Conservation (phyloP, 2,888 invertebrate genomes). For the Pseudanteris insignis region DNA sequence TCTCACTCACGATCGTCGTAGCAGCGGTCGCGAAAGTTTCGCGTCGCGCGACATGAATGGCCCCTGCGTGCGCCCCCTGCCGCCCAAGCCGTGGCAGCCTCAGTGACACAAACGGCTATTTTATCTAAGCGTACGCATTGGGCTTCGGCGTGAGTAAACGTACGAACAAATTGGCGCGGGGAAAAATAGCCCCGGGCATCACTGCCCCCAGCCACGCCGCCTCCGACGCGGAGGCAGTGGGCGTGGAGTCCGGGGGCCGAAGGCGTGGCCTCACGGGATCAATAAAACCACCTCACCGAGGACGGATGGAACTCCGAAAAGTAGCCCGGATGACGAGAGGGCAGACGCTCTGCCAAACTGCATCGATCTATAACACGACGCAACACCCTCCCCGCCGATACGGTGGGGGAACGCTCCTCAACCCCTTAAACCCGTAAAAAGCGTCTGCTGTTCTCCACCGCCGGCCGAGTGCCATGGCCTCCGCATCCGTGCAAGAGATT, state of each 20-base stretch:
- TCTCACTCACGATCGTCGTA: too few species aligned
- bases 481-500: conserved; percentile 53
- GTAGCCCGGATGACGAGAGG: conserved; percentile 41
- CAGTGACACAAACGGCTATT: conserved; percentile 13
- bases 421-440: conserved; percentile 33
- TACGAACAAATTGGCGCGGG: conserved; percentile 34
- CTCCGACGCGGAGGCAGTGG: conserved; percentile 46
- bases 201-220: conserved; percentile 24
- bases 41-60: too few species aligned
- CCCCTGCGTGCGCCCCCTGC: too few species aligned
- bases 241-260: conserved; percentile 57
- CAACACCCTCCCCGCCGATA: conserved; percentile 19
- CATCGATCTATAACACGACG: conserved; percentile 53
- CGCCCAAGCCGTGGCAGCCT: too few species aligned
- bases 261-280: conserved; percentile 62
- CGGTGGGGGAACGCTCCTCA: conserved; percentile 24
- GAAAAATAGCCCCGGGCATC: conserved; percentile 27
- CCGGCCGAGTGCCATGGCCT: conserved; percentile 41
- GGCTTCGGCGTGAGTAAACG: conserved; percentile 21
- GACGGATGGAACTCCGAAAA: conserved; percentile 50
- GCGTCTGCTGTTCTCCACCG: conserved; percentile 24
- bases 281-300: conserved; percentile 58
- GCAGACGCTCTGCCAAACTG: conserved; percentile 52
- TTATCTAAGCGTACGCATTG: conserved; percentile 19
- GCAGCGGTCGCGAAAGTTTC: too few species aligned